Conservation (phyloP, 2,113 vertebrate genomes). For the Galeopterus variegatus region DNA sequence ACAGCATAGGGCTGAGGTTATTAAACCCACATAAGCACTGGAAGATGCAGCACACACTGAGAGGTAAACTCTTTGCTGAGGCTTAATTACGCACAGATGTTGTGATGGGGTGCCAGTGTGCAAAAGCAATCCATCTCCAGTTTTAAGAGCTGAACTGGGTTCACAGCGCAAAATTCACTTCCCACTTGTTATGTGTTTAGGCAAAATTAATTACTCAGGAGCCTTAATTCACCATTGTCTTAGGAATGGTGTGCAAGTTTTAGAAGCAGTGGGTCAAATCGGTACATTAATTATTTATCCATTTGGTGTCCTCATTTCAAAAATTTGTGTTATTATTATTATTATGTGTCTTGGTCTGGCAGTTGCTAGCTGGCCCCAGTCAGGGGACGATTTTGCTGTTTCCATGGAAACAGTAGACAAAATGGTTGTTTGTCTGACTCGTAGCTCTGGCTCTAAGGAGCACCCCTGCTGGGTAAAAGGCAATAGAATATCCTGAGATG, state of each 20-base stretch:
- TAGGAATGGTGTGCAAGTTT: constrained; percentile 75
- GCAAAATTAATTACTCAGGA: constrained; percentile 86
- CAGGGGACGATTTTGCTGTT: constrained; percentile 80
- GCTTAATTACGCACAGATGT: constrained; percentile 88
- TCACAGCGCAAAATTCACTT: constrained; percentile 84
- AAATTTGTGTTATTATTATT: constrained; percentile 83
- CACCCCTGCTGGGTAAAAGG: constrained; percentile 60
- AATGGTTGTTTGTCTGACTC: constrained; percentile 80
- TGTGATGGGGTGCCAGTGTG: constrained; percentile 82
- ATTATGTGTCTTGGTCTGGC: constrained; percentile 86
- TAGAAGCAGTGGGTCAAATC: constrained; percentile 76
- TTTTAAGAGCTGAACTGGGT: constrained; percentile 87
- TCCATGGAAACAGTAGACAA: constrained; percentile 85
- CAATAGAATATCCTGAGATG: not conserved
- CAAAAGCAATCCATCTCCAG: constrained; percentile 87
- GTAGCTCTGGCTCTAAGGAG: constrained; percentile 68
- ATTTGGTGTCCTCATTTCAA: constrained; percentile 83
- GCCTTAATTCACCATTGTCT: constrained; percentile 76
- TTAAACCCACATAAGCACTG: constrained; percentile 62
- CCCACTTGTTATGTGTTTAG: constrained; percentile 80
- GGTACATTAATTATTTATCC: constrained; percentile 86
- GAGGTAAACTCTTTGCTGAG: constrained; percentile 80
- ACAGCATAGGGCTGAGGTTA: constrained; percentile 67
- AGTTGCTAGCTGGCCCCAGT: constrained; percentile 82
- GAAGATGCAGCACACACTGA: constrained; percentile 72